These are phyloP conservation scores for Eurosta solidaginis DNA, from an alignment of 1,140 invertebrate species.

Conservation along the genomic window DNA sequence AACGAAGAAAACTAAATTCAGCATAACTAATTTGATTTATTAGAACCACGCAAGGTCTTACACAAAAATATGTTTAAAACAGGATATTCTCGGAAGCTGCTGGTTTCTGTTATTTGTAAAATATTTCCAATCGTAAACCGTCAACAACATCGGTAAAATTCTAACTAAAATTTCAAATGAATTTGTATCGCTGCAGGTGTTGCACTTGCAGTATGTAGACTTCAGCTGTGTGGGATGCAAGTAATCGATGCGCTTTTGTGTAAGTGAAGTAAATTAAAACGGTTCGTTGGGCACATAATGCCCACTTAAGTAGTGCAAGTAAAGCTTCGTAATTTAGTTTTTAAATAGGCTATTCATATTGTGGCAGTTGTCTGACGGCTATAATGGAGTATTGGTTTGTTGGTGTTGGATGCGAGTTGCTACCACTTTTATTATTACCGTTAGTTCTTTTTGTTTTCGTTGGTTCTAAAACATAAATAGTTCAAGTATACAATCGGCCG, in stretches of 20 bases:
- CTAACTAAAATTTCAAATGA: background rate
- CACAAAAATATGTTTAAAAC: background rate
- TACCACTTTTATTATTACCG: background rate
- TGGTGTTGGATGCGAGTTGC: background rate
- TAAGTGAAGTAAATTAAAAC: background rate
- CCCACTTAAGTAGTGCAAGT: background rate
- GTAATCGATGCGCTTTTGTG: constrained; percentile 14
- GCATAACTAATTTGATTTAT: background rate
- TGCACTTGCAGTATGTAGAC: background rate
- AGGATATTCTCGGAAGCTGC: too few species aligned
- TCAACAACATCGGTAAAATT: background rate
- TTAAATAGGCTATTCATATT: background rate
- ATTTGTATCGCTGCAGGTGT: background rate
- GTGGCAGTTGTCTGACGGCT: background rate
- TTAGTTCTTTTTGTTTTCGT: background rate
- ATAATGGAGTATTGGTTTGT: background rate
- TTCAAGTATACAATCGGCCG: too few species aligned
- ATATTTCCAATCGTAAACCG: background rate
- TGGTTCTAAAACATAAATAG: too few species aligned
- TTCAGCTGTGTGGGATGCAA: background rate
- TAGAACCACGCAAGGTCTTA: background rate
- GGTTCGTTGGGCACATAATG: background rate
- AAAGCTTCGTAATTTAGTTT: background rate
- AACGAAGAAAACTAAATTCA: background rate
- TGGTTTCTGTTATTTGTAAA: background rate